Evolutionary conservation across 1,140 invertebrate species (phyloP).

Genomic region (Drosophila dunni): DNA sequence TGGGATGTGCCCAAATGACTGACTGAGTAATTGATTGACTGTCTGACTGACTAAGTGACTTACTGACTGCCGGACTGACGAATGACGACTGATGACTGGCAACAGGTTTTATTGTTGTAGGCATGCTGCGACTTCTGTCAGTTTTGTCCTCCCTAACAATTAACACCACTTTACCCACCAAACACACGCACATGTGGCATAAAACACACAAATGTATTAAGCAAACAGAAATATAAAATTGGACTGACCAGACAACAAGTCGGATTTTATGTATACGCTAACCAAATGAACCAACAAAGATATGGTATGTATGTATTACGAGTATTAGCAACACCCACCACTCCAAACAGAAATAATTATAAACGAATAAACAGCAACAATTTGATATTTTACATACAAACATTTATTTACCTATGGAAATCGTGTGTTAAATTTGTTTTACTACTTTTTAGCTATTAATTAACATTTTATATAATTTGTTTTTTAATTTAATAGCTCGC

Average conservation of each 20-base stretch:
- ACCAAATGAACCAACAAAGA: slow-evolving; percentile 25
- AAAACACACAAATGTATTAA: slow-evolving; percentile 46
- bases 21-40: too few relatives aligned
- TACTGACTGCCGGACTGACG: slow-evolving; percentile 49
- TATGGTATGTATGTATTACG: not conserved
- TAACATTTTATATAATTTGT: slow-evolving; percentile 6
- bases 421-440: slow-evolving; percentile 16
- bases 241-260: slow-evolving; percentile 33
- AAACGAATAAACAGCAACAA: slow-evolving; percentile 57
- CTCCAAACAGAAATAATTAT: slow-evolving; percentile 25
- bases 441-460: slow-evolving; percentile 38
- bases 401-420: not conserved
- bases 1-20: too few relatives aligned
- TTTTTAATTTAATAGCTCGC: not conserved
- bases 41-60: slow-evolving; percentile 18
- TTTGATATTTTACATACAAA: slow-evolving; percentile 35
- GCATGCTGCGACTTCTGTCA: slow-evolving; percentile 51
- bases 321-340: slow-evolving; percentile 27
- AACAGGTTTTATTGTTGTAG: slow-evolving; percentile 60
- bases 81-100: slow-evolving; percentile 35
- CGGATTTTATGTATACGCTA: slow-evolving; percentile 41
- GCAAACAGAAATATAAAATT: slow-evolving; percentile 37
- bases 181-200: slow-evolving; percentile 13
- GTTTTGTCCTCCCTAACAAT: slow-evolving; percentile 64
- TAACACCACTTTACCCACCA: slow-evolving; percentile 60